Conservation (phyloP, 2,888 invertebrate species). For the Callinectes sapidus region DNA sequence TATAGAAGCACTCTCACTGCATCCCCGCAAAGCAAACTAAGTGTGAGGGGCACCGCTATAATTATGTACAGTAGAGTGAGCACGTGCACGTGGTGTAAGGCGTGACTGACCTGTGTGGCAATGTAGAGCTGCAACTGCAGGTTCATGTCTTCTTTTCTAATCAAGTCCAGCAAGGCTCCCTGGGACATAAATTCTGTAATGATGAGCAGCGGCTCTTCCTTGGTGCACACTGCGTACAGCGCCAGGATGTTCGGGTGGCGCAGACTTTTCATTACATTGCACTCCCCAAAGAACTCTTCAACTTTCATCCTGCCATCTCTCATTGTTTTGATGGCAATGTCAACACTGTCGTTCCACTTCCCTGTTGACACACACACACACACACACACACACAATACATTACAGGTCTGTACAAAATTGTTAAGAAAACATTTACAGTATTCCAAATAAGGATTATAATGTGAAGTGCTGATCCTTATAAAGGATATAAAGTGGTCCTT, state of each 20-base stretch:
- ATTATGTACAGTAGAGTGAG: no score
- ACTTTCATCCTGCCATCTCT: not conserved
- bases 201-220: conserved; percentile 5
- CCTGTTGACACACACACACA: conserved; percentile 28
- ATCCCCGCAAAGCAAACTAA: no score
- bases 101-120: not conserved
- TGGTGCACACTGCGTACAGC: conserved; percentile 19
- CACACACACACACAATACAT: conserved; percentile 6
- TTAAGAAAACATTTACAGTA: not conserved
- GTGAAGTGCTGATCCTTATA: no score
- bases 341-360: not conserved
- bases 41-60: no score
- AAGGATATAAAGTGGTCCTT: no score
- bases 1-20: no score
- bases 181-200: not conserved
- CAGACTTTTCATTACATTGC: not conserved
- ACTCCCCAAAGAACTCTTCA: not conserved
- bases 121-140: conserved; percentile 2
- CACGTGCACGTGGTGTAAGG: not conserved
- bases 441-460: not conserved
- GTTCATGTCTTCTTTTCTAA: not conserved
- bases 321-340: conserved; percentile 16
- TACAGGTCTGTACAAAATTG: not conserved
- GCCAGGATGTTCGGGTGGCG: conserved; percentile 35
- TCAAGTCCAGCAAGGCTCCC: not conserved